These are phyloP conservation scores for Timema cristinae DNA, from an alignment of 2,888 invertebrate genomes.

Conservation along the genomic window DNA sequence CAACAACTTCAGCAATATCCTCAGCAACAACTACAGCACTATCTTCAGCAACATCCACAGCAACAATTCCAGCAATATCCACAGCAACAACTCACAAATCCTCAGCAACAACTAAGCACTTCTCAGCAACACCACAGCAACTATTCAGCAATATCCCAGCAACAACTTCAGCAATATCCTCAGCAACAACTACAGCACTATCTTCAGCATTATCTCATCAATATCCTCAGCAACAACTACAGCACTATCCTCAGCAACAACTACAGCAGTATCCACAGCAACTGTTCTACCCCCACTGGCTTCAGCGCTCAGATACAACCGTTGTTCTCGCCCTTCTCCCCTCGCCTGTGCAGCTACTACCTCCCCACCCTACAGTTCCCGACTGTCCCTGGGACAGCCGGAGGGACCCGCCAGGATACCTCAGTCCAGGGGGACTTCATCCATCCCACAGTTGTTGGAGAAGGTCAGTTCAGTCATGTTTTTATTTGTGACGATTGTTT, in stretches of 20 bases:
- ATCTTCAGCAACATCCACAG: neutral
- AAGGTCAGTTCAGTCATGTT: too few relatives aligned
- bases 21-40: neutral
- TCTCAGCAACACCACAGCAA: neutral
- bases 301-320: neutral
- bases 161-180: neutral
- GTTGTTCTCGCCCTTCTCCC: neutral
- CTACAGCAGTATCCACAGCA: neutral
- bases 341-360: neutral
- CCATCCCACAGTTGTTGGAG: too few relatives aligned
- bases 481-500: too few relatives aligned
- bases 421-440: too few relatives aligned
- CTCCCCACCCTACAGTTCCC: conserved; percentile 8
- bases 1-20: neutral
- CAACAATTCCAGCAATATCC: neutral
- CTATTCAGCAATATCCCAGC: too few relatives aligned
- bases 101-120: neutral
- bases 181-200: neutral
- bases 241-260: neutral
- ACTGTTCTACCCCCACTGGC: neutral
- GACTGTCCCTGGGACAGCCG: neutral
- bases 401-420: neutral
- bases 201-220: neutral
- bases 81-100: neutral
- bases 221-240: neutral